These are phyloP conservation scores for Euphydryas editha DNA, from an alignment of 2,888 invertebrate genomes.

Conservation along the genomic window DNA sequence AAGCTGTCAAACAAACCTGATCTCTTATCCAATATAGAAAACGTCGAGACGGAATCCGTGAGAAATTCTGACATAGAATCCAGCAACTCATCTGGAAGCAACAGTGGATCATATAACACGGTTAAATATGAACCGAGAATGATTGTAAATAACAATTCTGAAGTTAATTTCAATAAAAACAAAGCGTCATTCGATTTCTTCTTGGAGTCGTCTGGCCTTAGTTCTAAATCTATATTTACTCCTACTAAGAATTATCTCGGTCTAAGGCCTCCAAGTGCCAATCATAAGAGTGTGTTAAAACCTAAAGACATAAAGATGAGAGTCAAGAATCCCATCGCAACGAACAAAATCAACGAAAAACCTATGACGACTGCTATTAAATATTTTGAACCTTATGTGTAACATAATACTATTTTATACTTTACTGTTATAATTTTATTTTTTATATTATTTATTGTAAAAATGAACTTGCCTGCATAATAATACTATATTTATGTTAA, in stretches of 20 bases:
- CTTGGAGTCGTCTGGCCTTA: conserved; percentile 90
- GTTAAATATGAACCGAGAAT: conserved; percentile 76
- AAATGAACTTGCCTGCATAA: conserved; percentile 82
- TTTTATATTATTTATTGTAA: conserved; percentile 75
- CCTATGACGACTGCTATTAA: conserved; percentile 83
- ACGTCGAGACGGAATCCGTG: conserved; percentile 83
- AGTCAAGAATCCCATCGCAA: conserved; percentile 85
- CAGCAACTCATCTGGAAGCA: conserved; percentile 82
- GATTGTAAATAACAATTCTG: conserved; percentile 61
- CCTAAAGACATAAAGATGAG: conserved; percentile 91
- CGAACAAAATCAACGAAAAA: conserved; percentile 83
- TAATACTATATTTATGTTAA: conserved; percentile 73
- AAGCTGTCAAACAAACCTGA: conserved; percentile 81
- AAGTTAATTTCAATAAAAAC: conserved; percentile 65
- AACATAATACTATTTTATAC: conserved; percentile 47
- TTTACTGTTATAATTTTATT: conserved; percentile 38
- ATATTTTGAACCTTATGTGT: conserved; percentile 82
- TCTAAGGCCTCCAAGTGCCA: conserved; percentile 85
- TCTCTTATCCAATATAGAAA: conserved; percentile 82
- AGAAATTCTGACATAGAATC: conserved; percentile 88
- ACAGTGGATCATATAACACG: conserved; percentile 76
- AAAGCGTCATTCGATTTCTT: conserved; percentile 88
- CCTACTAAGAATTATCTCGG: conserved; percentile 67
- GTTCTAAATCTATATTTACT: conserved; percentile 90
- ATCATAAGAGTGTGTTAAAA: conserved; percentile 89